Conservation (phyloP, 2,888 invertebrate species). For the Acronicta leporina region DNA sequence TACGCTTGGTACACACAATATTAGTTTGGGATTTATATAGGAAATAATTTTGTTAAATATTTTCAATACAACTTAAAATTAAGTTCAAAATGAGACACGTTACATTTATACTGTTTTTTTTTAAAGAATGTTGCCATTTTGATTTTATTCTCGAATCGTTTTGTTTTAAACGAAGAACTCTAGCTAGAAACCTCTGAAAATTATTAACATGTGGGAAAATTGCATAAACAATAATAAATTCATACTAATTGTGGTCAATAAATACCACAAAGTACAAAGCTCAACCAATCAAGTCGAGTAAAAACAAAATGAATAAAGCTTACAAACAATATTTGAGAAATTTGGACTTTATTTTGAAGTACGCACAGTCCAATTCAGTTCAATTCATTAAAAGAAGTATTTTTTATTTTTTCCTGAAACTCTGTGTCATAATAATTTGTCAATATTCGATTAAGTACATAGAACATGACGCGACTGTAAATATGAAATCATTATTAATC, state of each 20-base stretch:
- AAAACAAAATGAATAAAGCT: not conserved
- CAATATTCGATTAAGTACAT: slow-evolving; percentile 13
- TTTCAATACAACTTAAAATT: no score
- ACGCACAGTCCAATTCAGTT: not conserved
- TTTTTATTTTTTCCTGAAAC: slow-evolving; percentile 16
- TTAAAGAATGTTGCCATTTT: no score
- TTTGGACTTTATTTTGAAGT: not conserved
- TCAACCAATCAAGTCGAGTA: no score
- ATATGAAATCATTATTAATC: slow-evolving; percentile 24
- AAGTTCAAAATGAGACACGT: no score
- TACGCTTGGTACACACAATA: slow-evolving; percentile 23
- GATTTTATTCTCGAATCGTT: no score
- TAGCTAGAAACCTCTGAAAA: no score
- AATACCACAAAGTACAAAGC: no score
- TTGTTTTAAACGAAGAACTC: no score
- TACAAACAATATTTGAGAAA: not conserved
- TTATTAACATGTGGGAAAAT: no score
- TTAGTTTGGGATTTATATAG: not conserved
- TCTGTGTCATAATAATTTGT: slow-evolving; percentile 38
- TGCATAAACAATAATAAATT: no score
- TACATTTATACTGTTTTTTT: no score
- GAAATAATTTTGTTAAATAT: not conserved
- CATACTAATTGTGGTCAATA: no score
- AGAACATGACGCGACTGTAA: not conserved
- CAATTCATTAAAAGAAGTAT: not conserved